phyloP scores from a whole-genome alignment of 2,888 invertebrate genomes.

The Microctonus aethiopoides region DNA sequence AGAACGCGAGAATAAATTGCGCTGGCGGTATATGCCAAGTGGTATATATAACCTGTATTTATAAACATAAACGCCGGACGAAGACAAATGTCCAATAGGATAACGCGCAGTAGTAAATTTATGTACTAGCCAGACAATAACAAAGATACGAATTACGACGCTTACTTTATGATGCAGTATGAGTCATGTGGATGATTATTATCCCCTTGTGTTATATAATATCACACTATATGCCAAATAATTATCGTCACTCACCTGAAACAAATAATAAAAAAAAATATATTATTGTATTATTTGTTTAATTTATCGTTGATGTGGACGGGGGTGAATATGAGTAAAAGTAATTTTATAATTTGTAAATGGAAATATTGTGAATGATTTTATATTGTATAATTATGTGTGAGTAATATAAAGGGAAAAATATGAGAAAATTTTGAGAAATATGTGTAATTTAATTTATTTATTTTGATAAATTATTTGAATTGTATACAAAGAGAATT shows the following conservation, averaged over 20 bases:
- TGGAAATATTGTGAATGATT: too few relatives aligned
- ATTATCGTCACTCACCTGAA: conserved; percentile 32
- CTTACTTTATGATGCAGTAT: conserved; percentile 41
- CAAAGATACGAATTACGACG: conserved; percentile 44
- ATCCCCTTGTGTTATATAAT: neutral
- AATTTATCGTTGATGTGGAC: too few relatives aligned
- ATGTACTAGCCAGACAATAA: conserved; percentile 40
- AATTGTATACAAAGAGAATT: too few relatives aligned
- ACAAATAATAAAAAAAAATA: too few relatives aligned
- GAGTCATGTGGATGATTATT: conserved; percentile 23
- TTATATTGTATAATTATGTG: too few relatives aligned
- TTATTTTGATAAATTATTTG: too few relatives aligned
- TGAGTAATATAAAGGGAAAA: too few relatives aligned
- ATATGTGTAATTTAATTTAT: too few relatives aligned
- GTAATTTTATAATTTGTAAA: too few relatives aligned
- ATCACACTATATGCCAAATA: neutral
- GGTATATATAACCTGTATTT: conserved; percentile 43
- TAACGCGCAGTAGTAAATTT: conserved; percentile 43
- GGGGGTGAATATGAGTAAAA: too few relatives aligned
- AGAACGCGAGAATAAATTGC: conserved; percentile 42
- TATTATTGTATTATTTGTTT: too few relatives aligned
- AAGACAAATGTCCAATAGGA: conserved; percentile 45
- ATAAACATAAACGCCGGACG: conserved; percentile 41
- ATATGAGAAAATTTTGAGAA: too few relatives aligned
- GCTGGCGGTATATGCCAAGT: conserved; percentile 32